A percentile compares a stretch with the other conserved stretches of the same genome.
These are phyloP conservation scores for Lepidostoma basale DNA, from an alignment of 1,140 invertebrate genomes.

Conservation along the genomic window DNA sequence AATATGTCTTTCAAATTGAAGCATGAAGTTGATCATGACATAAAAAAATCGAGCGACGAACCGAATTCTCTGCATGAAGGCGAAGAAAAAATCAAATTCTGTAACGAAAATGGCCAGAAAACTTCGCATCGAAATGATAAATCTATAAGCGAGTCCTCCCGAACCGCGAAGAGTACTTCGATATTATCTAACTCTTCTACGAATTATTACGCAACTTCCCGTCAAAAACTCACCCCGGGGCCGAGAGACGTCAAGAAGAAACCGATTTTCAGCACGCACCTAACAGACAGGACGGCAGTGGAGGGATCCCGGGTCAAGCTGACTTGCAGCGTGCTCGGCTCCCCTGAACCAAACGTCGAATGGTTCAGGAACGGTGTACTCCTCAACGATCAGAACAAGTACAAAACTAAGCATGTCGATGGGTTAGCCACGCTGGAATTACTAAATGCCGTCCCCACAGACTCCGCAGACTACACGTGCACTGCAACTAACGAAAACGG, in stretches of 20 bases:
- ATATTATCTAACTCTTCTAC: slow-evolving; percentile 21
- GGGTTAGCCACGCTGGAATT: slow-evolving; percentile 81
- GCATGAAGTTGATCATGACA: too few species aligned
- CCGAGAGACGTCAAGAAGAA: slow-evolving; percentile 64
- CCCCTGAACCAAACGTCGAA: slow-evolving; percentile 76
- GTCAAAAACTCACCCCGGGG: slow-evolving; percentile 50
- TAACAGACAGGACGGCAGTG: slow-evolving; percentile 77
- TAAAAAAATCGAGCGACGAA: too few species aligned
- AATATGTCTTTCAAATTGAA: too few species aligned
- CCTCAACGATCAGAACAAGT: slow-evolving; percentile 62
- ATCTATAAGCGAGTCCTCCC: slow-evolving; percentile 24
- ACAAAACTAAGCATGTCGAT: slow-evolving; percentile 64
- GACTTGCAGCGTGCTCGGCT: slow-evolving; percentile 84
- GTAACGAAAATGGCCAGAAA: too few species aligned
- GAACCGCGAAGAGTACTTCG: slow-evolving; percentile 36
- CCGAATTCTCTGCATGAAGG: too few species aligned
- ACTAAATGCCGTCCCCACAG: slow-evolving; percentile 64
- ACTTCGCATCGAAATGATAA: slow-evolving; percentile 15
- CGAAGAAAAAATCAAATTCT: too few species aligned
- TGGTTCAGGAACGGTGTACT: slow-evolving; percentile 82
- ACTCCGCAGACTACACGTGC: slow-evolving; percentile 78
- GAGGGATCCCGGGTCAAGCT: slow-evolving; percentile 77
- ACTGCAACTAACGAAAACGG: slow-evolving; percentile 77
- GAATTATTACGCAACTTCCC: slow-evolving; percentile 30
- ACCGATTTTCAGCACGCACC: slow-evolving; percentile 80